A percentile compares a stretch with the other conserved stretches of the same genome.
Evolutionary conservation across 2,797 vertebrate species (phyloP).

Genomic region (Halcyon leucocephala): DNA sequence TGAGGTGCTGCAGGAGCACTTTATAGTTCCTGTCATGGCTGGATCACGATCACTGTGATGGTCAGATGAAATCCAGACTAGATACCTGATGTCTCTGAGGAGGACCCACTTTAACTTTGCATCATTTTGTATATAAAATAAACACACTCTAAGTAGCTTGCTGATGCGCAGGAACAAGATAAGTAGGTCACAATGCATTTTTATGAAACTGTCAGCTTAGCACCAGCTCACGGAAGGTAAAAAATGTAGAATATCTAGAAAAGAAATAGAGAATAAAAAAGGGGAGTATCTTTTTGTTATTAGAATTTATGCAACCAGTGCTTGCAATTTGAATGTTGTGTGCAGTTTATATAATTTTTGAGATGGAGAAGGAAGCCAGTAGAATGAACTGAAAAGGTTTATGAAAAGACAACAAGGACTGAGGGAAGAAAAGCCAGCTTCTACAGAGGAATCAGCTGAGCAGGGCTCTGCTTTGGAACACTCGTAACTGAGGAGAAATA

Average conservation of each 20-base stretch:
- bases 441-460: not conserved
- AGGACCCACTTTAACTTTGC: not conserved
- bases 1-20: not conserved
- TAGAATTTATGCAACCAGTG: not conserved
- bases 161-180: not conserved
- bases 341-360: not conserved
- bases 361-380: not conserved
- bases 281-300: not conserved
- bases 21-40: not conserved
- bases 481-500: not conserved
- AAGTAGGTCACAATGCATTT: not conserved
- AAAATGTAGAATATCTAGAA: not conserved
- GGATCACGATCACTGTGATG: rapidly evolving
- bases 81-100: not conserved
- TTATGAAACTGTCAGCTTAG: not conserved
- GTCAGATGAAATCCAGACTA: not conserved
- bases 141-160: not conserved
- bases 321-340: not conserved
- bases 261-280: not conserved
- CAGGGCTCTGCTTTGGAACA: not conserved
- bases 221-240: not conserved
- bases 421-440: not conserved
- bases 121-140: not conserved
- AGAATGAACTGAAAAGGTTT: not conserved
- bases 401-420: not conserved